A percentile compares a stretch with the other conserved stretches of the same genome.
phyloP scores from a whole-genome alignment of 2,888 invertebrate genomes.

The Agriopis leucophaearia region DNA sequence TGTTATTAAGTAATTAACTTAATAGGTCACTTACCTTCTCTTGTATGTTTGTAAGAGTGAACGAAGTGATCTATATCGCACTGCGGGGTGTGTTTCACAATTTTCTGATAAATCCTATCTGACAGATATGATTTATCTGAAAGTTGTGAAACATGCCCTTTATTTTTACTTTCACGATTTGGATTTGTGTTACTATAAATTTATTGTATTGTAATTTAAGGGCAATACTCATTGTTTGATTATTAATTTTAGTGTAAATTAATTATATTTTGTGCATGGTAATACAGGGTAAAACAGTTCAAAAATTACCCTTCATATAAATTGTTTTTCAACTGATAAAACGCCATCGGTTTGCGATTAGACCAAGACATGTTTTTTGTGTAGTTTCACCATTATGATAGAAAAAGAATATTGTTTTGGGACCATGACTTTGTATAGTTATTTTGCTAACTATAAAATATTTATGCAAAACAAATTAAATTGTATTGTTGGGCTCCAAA shows the following conservation, averaged over 20 bases:
- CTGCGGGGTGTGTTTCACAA: conserved; percentile 3
- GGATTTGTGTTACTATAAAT: conserved; percentile 17
- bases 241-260: conserved; percentile 57
- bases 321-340: conserved; percentile 44
- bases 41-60: conserved; percentile 60
- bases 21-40: conserved; percentile 56
- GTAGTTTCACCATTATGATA: conserved; percentile 54
- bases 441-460: conserved; percentile 46
- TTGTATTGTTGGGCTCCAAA: neutral
- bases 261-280: conserved; percentile 65
- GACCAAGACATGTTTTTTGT: conserved; percentile 57
- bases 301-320: conserved; percentile 57
- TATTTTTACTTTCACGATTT: neutral
- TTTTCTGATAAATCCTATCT: conserved; percentile 20
- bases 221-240: conserved; percentile 65
- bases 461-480: conserved; percentile 5
- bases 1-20: conserved; percentile 31
- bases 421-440: conserved; percentile 64
- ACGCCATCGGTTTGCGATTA: conserved; percentile 48
- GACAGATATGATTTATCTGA: conserved; percentile 17
- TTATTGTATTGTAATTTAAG: conserved; percentile 40
- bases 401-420: conserved; percentile 59
- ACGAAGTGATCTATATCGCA: conserved; percentile 35
- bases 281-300: conserved; percentile 70
- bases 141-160: conserved; percentile 19